Evolutionary conservation across 2,888 invertebrate genomes (phyloP).

Genomic region (Mongoloraphidia duomilia): DNA sequence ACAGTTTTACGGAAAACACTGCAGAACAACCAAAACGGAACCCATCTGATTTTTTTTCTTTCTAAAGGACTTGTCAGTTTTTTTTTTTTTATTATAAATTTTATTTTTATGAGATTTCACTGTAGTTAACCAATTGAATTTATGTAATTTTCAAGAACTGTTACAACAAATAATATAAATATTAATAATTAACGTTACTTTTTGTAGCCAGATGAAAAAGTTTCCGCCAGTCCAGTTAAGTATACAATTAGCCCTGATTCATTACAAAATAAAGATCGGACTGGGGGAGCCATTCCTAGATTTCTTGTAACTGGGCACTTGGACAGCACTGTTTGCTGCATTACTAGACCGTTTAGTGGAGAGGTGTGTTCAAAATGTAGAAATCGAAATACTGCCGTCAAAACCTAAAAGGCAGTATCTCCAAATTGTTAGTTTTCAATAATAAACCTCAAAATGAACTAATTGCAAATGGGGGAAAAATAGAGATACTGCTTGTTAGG

Average conservation of each 20-base stretch:
- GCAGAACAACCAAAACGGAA: too few relatives aligned
- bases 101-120: conserved; percentile 13
- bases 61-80: too few relatives aligned
- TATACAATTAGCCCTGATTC: conserved; percentile 79
- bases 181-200: neutral
- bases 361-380: conserved; percentile 37
- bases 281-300: conserved; percentile 45
- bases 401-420: neutral
- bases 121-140: conserved; percentile 16
- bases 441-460: neutral
- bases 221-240: conserved; percentile 46
- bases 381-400: neutral
- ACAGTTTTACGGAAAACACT: too few relatives aligned
- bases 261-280: conserved; percentile 43
- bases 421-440: neutral
- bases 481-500: too few relatives aligned
- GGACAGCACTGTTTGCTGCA: conserved; percentile 67
- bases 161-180: neutral
- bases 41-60: too few relatives aligned
- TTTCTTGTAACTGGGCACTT: conserved; percentile 74
- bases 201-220: conserved; percentile 25
- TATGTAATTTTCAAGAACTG: conserved; percentile 4
- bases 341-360: conserved; percentile 79
- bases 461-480: too few relatives aligned
- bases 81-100: too few relatives aligned